Conservation (phyloP, 2,888 invertebrate species). For the Ornithoptera alexandrae region DNA sequence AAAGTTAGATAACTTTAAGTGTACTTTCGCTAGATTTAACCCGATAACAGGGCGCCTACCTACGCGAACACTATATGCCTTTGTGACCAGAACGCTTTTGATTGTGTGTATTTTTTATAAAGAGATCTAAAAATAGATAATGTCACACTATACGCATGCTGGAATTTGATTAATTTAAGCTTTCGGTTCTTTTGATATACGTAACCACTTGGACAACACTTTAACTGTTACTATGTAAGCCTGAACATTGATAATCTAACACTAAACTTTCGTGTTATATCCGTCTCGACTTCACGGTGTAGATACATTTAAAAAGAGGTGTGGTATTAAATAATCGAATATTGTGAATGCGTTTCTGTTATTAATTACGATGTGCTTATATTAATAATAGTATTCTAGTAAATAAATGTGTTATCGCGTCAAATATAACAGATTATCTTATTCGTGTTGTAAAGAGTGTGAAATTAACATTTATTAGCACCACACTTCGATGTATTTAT, state of each 20-base stretch:
- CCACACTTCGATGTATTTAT: constrained; percentile 53
- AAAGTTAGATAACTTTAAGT: constrained; percentile 45
- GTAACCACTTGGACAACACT: too few relatives aligned
- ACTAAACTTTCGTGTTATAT: constrained; percentile 71
- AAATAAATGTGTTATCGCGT: too few relatives aligned
- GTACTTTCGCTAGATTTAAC: constrained; percentile 48
- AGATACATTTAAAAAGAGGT: constrained; percentile 46
- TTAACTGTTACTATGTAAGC: too few relatives aligned
- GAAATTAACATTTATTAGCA: constrained; percentile 33
- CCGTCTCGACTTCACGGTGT: constrained; percentile 62
- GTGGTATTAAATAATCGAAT: constrained; percentile 41
- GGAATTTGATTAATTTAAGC: too few relatives aligned
- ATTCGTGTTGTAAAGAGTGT: too few relatives aligned
- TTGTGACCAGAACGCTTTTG: constrained; percentile 33
- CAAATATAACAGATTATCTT: too few relatives aligned
- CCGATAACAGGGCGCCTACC: constrained; percentile 31
- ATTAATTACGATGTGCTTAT: neutral
- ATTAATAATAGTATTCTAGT: too few relatives aligned
- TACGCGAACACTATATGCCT: constrained; percentile 28
- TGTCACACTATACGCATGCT: too few relatives aligned
- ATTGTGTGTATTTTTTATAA: constrained; percentile 43
- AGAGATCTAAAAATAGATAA: too few relatives aligned
- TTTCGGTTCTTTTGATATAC: too few relatives aligned
- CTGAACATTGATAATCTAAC: constrained; percentile 39
- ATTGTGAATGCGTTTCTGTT: constrained; percentile 29